phyloP scores from a whole-genome alignment of 2,113 vertebrate species.

The Glaucidium brasilianum region DNA sequence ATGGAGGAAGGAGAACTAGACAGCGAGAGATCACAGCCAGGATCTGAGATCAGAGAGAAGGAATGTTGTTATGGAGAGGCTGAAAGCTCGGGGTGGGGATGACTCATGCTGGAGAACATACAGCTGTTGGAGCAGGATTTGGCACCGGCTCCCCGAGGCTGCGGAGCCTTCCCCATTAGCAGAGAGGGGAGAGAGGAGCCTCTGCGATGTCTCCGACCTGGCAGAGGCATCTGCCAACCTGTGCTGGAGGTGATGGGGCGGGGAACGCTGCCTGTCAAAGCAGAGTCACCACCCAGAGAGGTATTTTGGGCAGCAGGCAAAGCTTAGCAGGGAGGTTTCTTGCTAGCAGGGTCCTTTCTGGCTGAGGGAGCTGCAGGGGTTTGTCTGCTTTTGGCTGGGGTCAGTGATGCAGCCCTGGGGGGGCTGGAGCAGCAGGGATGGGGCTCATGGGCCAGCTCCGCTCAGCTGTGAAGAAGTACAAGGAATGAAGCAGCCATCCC shows the following conservation, averaged over 20 bases:
- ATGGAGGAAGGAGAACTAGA: neutral
- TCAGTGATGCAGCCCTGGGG: neutral
- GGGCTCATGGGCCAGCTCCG: neutral
- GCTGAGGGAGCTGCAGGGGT: neutral
- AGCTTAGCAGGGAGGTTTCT: neutral
- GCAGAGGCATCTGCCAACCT: neutral
- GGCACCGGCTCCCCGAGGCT: neutral
- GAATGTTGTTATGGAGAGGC: conserved; percentile 66
- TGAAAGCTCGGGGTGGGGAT: conserved; percentile 14
- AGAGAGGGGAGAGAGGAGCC: neutral
- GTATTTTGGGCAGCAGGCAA: neutral
- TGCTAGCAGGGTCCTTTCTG: neutral
- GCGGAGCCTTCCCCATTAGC: neutral
- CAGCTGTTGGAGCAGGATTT: conserved; percentile 24
- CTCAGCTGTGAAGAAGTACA: neutral
- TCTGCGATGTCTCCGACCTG: rapidly evolving
- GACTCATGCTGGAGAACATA: conserved; percentile 51
- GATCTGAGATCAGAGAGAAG: conserved; percentile 58
- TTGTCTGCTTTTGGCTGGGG: neutral
- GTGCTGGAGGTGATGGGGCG: neutral
- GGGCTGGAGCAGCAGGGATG: neutral
- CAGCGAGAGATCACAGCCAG: conserved; percentile 14
- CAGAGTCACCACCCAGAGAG: rapidly evolving
- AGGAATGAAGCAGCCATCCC: neutral
- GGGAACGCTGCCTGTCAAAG: neutral